Base-by-base conservation (phyloP, 1,140 invertebrate species). In the Ephestia elutella region DNA sequence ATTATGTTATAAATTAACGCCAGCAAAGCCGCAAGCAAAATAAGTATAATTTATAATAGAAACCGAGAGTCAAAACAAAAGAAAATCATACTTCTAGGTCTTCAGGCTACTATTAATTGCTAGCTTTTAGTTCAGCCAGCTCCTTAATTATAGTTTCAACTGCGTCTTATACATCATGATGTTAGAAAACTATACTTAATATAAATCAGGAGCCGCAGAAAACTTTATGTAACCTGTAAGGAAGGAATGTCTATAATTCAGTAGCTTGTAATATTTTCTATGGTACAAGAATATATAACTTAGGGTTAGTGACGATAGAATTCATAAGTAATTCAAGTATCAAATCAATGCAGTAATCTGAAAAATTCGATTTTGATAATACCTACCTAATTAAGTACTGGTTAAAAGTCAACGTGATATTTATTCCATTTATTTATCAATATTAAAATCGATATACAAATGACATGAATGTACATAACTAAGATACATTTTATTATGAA, bases 241-340 rank as follows among this genome's bases (percentile, higher is more conserved):
- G 62, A 56, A 56, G 35, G 32, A 61, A 61, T 68, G 68, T 70
- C 54, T 63, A 79, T 79, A 75, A 79, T 75, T 76, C 70, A 78
- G 63, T 61, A 65, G 64, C 63, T 58, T 70, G 65, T 62, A 64
- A 63, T 53, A 56, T 54, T 69, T 65, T 55, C 8, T 28, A 35
- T 50, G 59, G 25, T 28, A 28, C 25, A 28, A 28, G 3, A 28
- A 5, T 28, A 28, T 5, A 54, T 20, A 58, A 18, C 49, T 51
- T 60, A 55, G 50, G 19, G 56, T 54, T 58, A 35, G 53, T 35
- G 49, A 58, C 57, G 54, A 8, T 30, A 2, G 18, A 50, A 50
- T n/a, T n/a, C n/a, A n/a, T n/a, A n/a, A n/a, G n/a, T n/a, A n/a
- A n/a, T n/a, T n/a, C n/a, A n/a, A n/a, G n/a, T n/a, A n/a, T n/a